phyloP scores from a whole-genome alignment of 2,888 invertebrate genomes.

The Notocelia uddmanniana region DNA sequence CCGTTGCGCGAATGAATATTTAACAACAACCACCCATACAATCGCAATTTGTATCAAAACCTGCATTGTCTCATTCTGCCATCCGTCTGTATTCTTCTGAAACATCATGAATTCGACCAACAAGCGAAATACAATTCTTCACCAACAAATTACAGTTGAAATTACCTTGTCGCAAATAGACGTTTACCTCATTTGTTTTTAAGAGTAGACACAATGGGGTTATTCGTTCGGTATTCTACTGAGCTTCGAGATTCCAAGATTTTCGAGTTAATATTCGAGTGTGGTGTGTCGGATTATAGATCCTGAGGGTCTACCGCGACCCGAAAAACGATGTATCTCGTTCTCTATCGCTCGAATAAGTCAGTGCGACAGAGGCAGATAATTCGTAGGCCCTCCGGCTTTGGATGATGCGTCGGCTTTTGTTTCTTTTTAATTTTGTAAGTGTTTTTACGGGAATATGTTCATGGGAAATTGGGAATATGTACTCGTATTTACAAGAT shows the following conservation, averaged over 20 bases:
- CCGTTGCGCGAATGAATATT: slow-evolving; percentile 32
- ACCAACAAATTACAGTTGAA: neutral
- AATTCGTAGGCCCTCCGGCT: slow-evolving; percentile 49
- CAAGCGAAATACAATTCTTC: neutral
- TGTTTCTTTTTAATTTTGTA: slow-evolving; percentile 12
- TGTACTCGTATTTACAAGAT: no score
- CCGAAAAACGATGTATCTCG: no score
- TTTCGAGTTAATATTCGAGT: slow-evolving; percentile 68
- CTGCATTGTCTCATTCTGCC: slow-evolving; percentile 38
- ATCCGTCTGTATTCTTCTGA: neutral
- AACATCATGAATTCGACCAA: neutral
- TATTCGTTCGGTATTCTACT: slow-evolving; percentile 71
- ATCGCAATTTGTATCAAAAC: slow-evolving; percentile 48
- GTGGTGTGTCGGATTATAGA: slow-evolving; percentile 66
- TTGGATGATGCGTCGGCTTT: slow-evolving; percentile 13
- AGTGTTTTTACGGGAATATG: neutral
- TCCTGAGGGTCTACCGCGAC: no score
- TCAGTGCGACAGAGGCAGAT: no score
- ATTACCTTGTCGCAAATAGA: slow-evolving; percentile 2
- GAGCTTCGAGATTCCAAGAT: slow-evolving; percentile 71
- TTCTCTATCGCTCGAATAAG: no score
- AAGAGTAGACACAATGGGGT: slow-evolving; percentile 60
- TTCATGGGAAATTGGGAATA: no score
- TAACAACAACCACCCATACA: slow-evolving; percentile 45
- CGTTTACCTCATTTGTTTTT: slow-evolving; percentile 2